Conservation (phyloP, 2,113 vertebrate genomes). For the Oncorhynchus masou region DNA sequence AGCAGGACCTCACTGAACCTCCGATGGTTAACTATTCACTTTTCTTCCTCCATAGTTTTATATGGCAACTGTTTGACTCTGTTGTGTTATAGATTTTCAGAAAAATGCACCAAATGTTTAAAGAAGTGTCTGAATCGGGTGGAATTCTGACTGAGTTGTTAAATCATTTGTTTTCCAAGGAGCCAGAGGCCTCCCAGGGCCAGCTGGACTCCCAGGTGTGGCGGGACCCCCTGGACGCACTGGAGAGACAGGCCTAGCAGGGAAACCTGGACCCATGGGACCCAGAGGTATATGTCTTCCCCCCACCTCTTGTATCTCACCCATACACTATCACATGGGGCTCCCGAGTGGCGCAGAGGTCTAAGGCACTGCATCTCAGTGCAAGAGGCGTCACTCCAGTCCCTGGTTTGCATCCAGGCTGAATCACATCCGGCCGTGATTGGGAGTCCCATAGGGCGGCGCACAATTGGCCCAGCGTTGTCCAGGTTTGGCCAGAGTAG, state of each 20-base stretch:
- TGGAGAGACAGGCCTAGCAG: constrained; percentile 5
- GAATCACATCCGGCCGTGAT: no score
- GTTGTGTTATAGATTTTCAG: neutral
- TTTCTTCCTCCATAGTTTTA: neutral
- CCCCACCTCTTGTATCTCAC: no score
- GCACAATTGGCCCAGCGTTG: no score
- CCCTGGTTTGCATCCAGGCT: no score
- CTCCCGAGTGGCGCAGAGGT: no score
- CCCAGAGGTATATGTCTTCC: constrained; percentile 2
- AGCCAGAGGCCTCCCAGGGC: constrained; percentile 55
- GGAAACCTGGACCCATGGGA: constrained; percentile 9
- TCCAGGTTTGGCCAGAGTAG: no score
- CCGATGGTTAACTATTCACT: neutral
- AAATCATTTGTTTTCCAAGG: neutral
- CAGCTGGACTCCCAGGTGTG: constrained; percentile 20
- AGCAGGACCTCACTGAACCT: neutral
- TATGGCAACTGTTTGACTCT: neutral
- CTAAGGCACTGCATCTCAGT: no score
- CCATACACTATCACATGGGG: neutral
- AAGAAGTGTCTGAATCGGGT: neutral
- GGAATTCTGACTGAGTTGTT: neutral
- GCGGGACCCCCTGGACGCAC: constrained; percentile 15
- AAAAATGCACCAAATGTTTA: no score
- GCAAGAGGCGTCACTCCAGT: no score
- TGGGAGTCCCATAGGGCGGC: no score